Percentiles rank a stretch among this genome's conserved stretches.
Conservation (phyloP, 2,113 vertebrate species). For the Anoura caudifer region DNA sequence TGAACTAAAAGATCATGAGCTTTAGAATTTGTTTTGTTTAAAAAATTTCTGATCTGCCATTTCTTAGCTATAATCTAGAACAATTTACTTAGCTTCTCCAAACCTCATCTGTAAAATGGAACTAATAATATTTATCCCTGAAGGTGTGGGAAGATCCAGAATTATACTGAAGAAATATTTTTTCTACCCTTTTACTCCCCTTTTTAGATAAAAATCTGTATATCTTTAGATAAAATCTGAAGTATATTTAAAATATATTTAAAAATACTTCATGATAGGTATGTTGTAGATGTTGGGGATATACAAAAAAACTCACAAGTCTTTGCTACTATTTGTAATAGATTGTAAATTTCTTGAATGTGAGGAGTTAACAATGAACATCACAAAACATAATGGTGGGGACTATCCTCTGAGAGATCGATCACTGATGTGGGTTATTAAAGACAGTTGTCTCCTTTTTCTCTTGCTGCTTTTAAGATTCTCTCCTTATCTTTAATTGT, state of each 20-base stretch:
- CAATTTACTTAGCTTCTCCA: not conserved
- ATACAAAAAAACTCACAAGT: not conserved
- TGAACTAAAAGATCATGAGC: not conserved
- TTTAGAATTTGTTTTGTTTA: not conserved
- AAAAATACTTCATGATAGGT: not conserved
- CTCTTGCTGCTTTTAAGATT: no score
- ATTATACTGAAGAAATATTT: not conserved
- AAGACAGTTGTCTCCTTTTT: not conserved
- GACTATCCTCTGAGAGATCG: not conserved
- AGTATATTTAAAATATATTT: not conserved
- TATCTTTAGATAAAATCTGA: not conserved
- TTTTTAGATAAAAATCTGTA: slow-evolving; percentile 10
- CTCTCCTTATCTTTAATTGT: no score
- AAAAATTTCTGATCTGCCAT: not conserved
- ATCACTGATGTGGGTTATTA: not conserved
- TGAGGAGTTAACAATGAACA: not conserved
- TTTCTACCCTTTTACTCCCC: not conserved
- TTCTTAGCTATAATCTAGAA: not conserved
- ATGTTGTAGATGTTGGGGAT: not conserved
- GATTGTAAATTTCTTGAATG: not conserved
- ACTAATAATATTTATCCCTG: not conserved
- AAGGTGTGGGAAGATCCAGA: not conserved
- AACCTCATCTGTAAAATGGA: not conserved
- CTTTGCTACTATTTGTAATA: not conserved
- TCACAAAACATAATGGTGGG: not conserved